Base-by-base conservation (phyloP, 1,140 invertebrate genomes). In the Trachymyrmex septentrionalis region DNA sequence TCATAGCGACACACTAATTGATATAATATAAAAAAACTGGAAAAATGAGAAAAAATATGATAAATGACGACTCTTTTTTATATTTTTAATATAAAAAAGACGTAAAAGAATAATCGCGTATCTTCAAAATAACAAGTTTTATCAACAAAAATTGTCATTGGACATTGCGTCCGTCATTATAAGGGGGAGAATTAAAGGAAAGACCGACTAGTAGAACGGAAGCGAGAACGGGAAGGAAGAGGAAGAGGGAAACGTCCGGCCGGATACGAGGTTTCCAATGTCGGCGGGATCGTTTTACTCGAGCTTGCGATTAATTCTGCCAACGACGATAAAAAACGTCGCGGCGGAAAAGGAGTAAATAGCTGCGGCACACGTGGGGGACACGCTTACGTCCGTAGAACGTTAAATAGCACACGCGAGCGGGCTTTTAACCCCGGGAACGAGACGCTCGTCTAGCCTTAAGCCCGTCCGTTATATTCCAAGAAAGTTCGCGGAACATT, bases 191-290 rank as follows among this genome's bases (percentile, higher is more conserved):
- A 63, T 4, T 21, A 81, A 30, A 64, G 61, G 44, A 66, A 34
- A 55, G 72, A 44, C 64, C 38, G 7, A 24, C 55, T 81, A 81
- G 77, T 69, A 71, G 80, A 82, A 61, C 80, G 80, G 80, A 73
- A 82, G 66, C 19, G 14, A 16, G 64, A 57, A 71, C 19, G 50
- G 72, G 73, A 84, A 67, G 75, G 81, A 88, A 72, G 67, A 89
- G 64, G 24, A 76, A 73, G 82, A 34, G 86, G 64, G 80, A 76
- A 59, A 34, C 21, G 24, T 19, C 34, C 44, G 88, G 64, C 88
- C 88, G 88, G 88, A 88, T 87, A 86, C 81, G 76, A 86, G 85
- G 91, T 91, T 92, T 88, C 90, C 91, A 91, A 89, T 92, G 91
- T 90, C 89, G 87, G 30, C 64, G 78, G 86, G 90, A 91, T 91